Base-by-base conservation (phyloP, 2,888 invertebrate species). In the Troides aeacus region DNA sequence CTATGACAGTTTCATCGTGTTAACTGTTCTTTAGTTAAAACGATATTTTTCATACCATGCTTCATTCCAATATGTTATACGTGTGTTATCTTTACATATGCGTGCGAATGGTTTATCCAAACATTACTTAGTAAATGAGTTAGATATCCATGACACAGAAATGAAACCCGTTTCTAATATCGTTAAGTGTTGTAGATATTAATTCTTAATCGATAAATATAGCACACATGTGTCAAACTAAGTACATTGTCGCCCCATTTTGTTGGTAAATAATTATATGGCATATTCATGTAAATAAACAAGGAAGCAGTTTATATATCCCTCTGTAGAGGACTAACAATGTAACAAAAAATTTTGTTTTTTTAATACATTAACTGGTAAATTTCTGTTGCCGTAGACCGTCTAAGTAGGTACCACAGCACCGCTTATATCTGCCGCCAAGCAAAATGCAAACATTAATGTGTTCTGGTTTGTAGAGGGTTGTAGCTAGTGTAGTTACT, bases 141-240 rank as follows among this genome's bases (percentile, higher is more conserved):
- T 81, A 78, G 84, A 76, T 89, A 79, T 86, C 89, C 89, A 73
- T 91, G 90, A 91, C 90, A 90, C 84, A 88, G 84, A 84, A 88
- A 85, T 80, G 71, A 82, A 86, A 89, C 88, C 71, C 78, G 87
- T 88, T 84, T 79, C 66, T 79, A 76, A 79, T 81, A 81, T 81
- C 73, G 75, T 77, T 75, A 75, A 74, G 78, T 77, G 75, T 78
- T 78, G 65, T 30, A 66, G 62, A 72, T 69, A 68, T 72, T 73
- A 71, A 68, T 75, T 71, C 73, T 71, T 62, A 72, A 70, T 73
- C 56, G 53, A 57, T 65, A 36, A 65, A 71, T 70, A 78, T 87
- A 74, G 87, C 80, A 71, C 87, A 87, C 86, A 83, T 84, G 77
- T 87, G 84, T 60, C 53, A n/a, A 66, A 66, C 58, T 63, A 63